Conservation (phyloP, 2,113 vertebrate genomes). For the Lophius piscatorius region DNA sequence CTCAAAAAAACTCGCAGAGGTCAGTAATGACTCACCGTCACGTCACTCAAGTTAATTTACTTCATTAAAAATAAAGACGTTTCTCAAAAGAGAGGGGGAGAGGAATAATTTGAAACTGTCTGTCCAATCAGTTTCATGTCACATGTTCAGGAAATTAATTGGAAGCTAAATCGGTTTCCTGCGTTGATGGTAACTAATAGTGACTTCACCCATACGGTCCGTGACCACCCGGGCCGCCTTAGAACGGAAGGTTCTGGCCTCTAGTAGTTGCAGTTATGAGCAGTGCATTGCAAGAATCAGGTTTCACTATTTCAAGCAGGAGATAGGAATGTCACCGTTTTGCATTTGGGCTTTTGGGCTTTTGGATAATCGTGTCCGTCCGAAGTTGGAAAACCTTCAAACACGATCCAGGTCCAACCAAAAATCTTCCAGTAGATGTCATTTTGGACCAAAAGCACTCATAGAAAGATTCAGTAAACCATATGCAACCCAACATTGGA, state of each 20-base stretch:
- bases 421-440: too few species aligned
- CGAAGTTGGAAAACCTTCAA: too few species aligned
- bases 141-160: conserved; percentile 55
- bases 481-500: too few species aligned
- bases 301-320: neutral
- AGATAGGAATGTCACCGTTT: neutral
- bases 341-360: too few species aligned
- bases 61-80: conserved; percentile 41
- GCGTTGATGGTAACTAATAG: conserved; percentile 46
- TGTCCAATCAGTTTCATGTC: conserved; percentile 60
- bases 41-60: conserved; percentile 38
- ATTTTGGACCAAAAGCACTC: too few species aligned
- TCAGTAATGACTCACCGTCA: conserved; percentile 36
- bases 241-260: neutral
- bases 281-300: too few species aligned
- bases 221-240: neutral
- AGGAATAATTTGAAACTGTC: conserved; percentile 42
- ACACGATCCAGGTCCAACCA: too few species aligned
- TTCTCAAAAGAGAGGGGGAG: conserved; percentile 49
- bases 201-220: conserved; percentile 35
- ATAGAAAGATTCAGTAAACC: too few species aligned
- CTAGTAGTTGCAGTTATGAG: too few species aligned
- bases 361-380: too few species aligned
- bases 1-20: conserved; percentile 14
- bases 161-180: conserved; percentile 40